These are phyloP conservation scores for Pocillopora meandrina DNA, from an alignment of 92 coral and sea anemone genomes.

Conservation along the genomic window DNA sequence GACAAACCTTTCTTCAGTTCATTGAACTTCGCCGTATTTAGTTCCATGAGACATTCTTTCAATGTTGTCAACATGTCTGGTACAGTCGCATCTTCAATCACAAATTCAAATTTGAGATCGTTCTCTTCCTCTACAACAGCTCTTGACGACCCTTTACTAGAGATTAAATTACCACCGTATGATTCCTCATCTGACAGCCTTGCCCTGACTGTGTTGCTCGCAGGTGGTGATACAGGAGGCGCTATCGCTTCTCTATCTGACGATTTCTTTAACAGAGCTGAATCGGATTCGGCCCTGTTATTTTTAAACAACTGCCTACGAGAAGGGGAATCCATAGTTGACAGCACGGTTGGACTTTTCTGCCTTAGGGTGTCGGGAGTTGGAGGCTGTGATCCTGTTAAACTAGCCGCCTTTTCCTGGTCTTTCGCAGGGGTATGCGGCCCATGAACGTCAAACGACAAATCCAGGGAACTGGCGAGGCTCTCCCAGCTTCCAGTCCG, in stretches of 20 bases:
- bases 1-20: conserved; percentile 57
- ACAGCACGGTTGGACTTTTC: conserved; percentile 5
- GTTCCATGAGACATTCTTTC: conserved; percentile 70
- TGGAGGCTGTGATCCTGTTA: background rate
- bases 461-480: conserved; percentile 82
- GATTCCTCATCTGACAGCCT: conserved; percentile 21
- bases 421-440: conserved; percentile 59
- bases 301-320: conserved; percentile 64
- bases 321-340: conserved; percentile 29
- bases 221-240: background rate
- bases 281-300: conserved; percentile 47
- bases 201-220: background rate
- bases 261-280: conserved; percentile 20
- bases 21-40: conserved; percentile 70
- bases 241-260: background rate
- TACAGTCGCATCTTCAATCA: conserved; percentile 63
- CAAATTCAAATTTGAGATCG: conserved; percentile 71
- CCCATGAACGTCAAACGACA: conserved; percentile 36
- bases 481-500: conserved; percentile 91
- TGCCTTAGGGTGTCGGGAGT: conserved; percentile 36
- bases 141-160: conserved; percentile 40
- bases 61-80: conserved; percentile 62
- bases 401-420: conserved; percentile 38
- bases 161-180: conserved; percentile 11
- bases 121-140: conserved; percentile 28